These are phyloP conservation scores for Autographa gamma DNA, from an alignment of 2,888 invertebrate genomes.

Conservation along the genomic window DNA sequence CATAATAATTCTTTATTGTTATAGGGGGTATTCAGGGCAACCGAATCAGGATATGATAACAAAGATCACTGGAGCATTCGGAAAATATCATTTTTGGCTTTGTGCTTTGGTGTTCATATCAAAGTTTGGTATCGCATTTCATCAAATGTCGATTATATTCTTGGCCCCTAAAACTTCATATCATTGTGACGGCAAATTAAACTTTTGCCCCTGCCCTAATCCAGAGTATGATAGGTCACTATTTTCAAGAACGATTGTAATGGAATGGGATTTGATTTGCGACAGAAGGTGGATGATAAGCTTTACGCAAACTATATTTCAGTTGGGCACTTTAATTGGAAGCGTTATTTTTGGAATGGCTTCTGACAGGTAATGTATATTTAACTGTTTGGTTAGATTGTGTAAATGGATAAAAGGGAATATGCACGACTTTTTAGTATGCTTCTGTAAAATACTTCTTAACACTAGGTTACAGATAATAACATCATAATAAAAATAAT, in stretches of 20 bases:
- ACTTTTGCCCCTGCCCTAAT: slow-evolving; percentile 86
- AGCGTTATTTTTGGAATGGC: slow-evolving; percentile 92
- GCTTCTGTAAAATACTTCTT: too few species aligned
- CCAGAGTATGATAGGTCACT: slow-evolving; percentile 90
- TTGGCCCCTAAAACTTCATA: slow-evolving; percentile 68
- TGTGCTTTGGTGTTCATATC: slow-evolving; percentile 67
- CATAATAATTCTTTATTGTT: slow-evolving; percentile 13
- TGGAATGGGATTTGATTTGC: slow-evolving; percentile 94
- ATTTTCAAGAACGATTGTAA: slow-evolving; percentile 92
- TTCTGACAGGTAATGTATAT: slow-evolving; percentile 91
- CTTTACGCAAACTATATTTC: slow-evolving; percentile 92
- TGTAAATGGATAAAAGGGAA: too few species aligned
- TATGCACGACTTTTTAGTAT: too few species aligned
- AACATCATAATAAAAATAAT: too few species aligned
- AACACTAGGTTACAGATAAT: too few species aligned
- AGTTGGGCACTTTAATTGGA: slow-evolving; percentile 92
- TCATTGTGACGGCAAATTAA: slow-evolving; percentile 48
- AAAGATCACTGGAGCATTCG: slow-evolving; percentile 67
- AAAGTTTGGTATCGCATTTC: slow-evolving; percentile 75
- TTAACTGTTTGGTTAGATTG: not conserved
- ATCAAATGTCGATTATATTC: slow-evolving; percentile 78
- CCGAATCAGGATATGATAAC: slow-evolving; percentile 47
- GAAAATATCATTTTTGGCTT: slow-evolving; percentile 73
- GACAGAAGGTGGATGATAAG: slow-evolving; percentile 89
- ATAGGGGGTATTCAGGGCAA: slow-evolving; percentile 3